Conservation (phyloP, 1,140 invertebrate genomes). For the Temnothorax longispinosus region DNA sequence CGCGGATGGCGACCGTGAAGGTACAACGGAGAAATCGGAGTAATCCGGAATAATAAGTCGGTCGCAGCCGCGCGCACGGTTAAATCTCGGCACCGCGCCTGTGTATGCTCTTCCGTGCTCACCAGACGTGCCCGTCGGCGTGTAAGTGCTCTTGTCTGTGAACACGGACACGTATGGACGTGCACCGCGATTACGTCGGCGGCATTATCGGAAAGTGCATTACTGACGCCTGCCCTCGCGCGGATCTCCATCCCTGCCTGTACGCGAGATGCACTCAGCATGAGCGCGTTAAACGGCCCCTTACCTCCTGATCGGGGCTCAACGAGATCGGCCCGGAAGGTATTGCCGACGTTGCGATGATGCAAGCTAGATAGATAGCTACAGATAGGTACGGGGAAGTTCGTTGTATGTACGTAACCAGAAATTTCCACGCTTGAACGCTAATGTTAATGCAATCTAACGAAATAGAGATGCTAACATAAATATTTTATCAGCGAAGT, state of each 20-base stretch:
- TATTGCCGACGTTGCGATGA: slow-evolving; percentile 65
- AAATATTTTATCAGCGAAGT: slow-evolving; percentile 15
- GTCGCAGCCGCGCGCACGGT: slow-evolving; percentile 3
- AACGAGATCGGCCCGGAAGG: slow-evolving; percentile 43
- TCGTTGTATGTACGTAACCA: background rate
- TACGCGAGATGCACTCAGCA: slow-evolving; percentile 62
- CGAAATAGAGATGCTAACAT: background rate
- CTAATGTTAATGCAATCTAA: slow-evolving; percentile 24
- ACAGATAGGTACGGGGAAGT: background rate
- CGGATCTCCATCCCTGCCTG: slow-evolving; percentile 65
- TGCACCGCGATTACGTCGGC: slow-evolving; percentile 67
- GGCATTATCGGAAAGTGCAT: slow-evolving; percentile 75
- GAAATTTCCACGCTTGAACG: background rate
- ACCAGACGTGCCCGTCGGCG: slow-evolving; percentile 13
- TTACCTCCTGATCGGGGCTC: slow-evolving; percentile 61
- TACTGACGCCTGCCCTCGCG: slow-evolving; percentile 62
- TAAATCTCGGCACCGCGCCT: slow-evolving; percentile 21
- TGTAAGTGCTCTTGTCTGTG: slow-evolving; percentile 13
- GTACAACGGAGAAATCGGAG: slow-evolving; percentile 67
- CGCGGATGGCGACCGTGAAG: slow-evolving; percentile 33
- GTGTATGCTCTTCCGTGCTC: background rate
- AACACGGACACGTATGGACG: slow-evolving; percentile 35
- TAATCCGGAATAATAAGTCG: slow-evolving; percentile 65
- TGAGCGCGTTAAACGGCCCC: slow-evolving; percentile 56
- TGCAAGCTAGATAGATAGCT: slow-evolving; percentile 27